Percentiles rank a stretch among this genome's conserved stretches.
Conservation (phyloP, 2,113 vertebrate species). For the Hoplias malabaricus region DNA sequence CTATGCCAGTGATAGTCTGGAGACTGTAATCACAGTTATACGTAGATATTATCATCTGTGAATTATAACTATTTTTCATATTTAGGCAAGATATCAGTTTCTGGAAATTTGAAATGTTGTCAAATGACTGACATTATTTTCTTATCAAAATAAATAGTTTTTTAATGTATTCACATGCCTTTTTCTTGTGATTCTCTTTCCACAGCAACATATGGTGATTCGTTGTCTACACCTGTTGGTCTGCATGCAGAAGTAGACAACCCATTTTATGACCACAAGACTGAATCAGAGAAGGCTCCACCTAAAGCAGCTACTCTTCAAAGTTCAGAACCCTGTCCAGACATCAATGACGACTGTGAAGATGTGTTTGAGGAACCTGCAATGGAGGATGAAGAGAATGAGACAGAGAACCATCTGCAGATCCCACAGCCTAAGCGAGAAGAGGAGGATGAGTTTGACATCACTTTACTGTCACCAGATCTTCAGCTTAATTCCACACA, state of each 20-base stretch:
- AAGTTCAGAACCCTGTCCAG: neutral
- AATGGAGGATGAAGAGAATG: neutral
- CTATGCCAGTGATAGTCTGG: no score
- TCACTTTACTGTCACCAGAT: conserved; percentile 23
- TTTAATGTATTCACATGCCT: neutral
- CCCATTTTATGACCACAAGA: neutral
- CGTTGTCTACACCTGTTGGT: neutral
- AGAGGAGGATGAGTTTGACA: conserved; percentile 16
- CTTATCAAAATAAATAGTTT: no score
- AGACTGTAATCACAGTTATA: no score
- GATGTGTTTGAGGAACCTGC: neutral
- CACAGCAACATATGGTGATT: neutral
- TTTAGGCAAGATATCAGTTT: no score
- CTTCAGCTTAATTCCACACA: neutral
- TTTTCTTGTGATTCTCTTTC: neutral
- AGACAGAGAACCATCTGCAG: neutral
- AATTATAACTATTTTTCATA: no score
- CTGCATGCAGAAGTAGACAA: neutral
- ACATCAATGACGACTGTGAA: neutral
- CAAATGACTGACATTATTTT: no score
- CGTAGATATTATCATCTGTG: no score
- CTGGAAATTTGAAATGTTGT: no score
- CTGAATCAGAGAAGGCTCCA: neutral
- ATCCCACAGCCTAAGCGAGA: conserved; percentile 10
- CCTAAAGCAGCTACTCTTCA: conserved; percentile 3